phyloP scores from a whole-genome alignment of 2,113 vertebrate genomes.

The Athene noctua region DNA sequence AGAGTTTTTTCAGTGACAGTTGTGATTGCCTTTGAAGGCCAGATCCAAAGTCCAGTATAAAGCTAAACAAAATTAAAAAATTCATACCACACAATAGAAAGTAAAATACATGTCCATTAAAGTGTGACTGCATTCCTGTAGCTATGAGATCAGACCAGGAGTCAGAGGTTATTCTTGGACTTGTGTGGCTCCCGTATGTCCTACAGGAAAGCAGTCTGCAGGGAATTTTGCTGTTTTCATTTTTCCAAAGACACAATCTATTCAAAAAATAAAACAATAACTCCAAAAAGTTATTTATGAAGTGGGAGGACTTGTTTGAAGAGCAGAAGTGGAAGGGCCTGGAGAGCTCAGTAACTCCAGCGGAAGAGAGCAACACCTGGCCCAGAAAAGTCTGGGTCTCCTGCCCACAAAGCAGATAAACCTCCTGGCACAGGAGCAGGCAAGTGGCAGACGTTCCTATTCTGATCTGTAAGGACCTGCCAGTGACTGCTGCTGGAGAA shows the following conservation, averaged over 20 bases:
- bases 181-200: neutral
- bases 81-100: neutral
- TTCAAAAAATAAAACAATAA: neutral
- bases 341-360: neutral
- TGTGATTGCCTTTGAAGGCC: neutral
- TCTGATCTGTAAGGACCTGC: neutral
- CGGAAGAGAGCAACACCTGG: neutral
- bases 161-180: neutral
- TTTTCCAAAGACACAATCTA: neutral
- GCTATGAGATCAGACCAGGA: neutral
- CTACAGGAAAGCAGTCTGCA: neutral
- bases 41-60: neutral
- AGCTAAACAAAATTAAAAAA: neutral
- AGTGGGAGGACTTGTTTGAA: neutral
- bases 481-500: neutral
- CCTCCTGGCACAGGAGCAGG: accelerated
- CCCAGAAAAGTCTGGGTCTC: neutral
- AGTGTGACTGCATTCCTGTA: neutral
- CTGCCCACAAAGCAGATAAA: neutral
- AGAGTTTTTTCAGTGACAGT: neutral
- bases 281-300: neutral
- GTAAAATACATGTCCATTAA: neutral
- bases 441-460: neutral
- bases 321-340: neutral
- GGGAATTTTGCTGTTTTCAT: neutral